Percentiles rank a stretch among this genome's conserved stretches.
Evolutionary conservation across 2,888 invertebrate species (phyloP).

Genomic region (Volucella inflata): DNA sequence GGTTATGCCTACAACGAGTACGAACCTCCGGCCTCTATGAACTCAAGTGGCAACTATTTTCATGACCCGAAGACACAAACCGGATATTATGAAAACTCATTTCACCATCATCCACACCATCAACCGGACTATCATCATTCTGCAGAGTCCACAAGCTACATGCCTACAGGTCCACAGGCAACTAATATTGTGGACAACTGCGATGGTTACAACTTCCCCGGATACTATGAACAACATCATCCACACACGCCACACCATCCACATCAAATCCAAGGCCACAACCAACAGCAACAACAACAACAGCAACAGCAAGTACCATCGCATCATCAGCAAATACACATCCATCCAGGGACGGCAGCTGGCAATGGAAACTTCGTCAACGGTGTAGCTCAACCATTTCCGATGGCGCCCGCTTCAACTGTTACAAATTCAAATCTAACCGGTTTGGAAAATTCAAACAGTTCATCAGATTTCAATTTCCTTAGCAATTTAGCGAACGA

Average conservation of each 20-base stretch:
- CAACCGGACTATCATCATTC: constrained; percentile 66
- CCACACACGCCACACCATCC: constrained; percentile 81
- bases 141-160: constrained; percentile 57
- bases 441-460: constrained; percentile 92
- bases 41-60: constrained; percentile 80
- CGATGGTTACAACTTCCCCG: constrained; percentile 80
- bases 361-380: constrained; percentile 74
- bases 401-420: constrained; percentile 65
- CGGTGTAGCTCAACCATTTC: constrained; percentile 76
- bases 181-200: constrained; percentile 80
- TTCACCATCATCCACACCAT: constrained; percentile 76
- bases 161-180: constrained; percentile 56
- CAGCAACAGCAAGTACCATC: constrained; percentile 83
- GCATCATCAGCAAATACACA: constrained; percentile 84
- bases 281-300: constrained; percentile 44
- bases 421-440: constrained; percentile 86
- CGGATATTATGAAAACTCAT: constrained; percentile 81
- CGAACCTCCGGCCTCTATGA: constrained; percentile 80
- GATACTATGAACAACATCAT: constrained; percentile 78
- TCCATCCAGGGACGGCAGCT: constrained; percentile 70
- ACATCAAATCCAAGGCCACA: constrained; percentile 83
- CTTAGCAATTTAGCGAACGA: constrained; percentile 96
- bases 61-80: constrained; percentile 81
- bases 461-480: constrained; percentile 97
- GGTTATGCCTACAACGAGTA: constrained; percentile 78